These are phyloP conservation scores for Peucedramus taeniatus DNA, from an alignment of 2,113 vertebrate species.

Conservation along the genomic window DNA sequence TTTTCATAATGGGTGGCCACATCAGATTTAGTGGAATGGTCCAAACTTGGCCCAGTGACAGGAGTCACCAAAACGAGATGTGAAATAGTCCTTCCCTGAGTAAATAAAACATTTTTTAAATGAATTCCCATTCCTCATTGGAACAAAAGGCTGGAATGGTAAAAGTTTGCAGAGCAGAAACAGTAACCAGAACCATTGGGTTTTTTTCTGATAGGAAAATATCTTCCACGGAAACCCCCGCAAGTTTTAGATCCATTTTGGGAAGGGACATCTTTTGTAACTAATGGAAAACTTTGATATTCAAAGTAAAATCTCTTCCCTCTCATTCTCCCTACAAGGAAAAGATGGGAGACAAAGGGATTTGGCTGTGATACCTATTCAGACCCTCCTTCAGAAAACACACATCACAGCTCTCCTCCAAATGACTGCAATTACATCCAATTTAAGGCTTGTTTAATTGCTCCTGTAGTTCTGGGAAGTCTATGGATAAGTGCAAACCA, in stretches of 20 bases:
- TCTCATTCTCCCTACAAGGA: neutral
- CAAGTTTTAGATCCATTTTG: neutral
- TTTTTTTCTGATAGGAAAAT: neutral
- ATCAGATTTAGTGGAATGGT: neutral
- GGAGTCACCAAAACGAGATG: neutral
- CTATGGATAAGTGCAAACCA: neutral
- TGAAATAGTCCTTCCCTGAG: constrained; percentile 38
- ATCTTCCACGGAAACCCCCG: neutral
- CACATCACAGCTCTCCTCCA: neutral
- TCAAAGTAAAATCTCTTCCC: neutral
- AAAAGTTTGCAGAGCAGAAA: neutral
- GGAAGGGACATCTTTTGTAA: neutral
- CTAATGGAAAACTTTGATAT: neutral
- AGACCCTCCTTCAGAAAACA: neutral
- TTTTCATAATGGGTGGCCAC: neutral
- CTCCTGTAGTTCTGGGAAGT: neutral
- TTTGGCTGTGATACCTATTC: neutral
- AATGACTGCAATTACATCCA: neutral
- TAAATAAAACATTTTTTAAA: neutral
- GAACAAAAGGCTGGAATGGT: neutral
- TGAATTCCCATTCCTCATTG: neutral
- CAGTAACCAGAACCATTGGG: neutral
- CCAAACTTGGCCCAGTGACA: neutral
- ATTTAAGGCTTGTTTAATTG: constrained; percentile 7
- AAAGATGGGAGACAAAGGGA: neutral